Conservation (phyloP, 2,113 vertebrate species). For the Nicator chloris region DNA sequence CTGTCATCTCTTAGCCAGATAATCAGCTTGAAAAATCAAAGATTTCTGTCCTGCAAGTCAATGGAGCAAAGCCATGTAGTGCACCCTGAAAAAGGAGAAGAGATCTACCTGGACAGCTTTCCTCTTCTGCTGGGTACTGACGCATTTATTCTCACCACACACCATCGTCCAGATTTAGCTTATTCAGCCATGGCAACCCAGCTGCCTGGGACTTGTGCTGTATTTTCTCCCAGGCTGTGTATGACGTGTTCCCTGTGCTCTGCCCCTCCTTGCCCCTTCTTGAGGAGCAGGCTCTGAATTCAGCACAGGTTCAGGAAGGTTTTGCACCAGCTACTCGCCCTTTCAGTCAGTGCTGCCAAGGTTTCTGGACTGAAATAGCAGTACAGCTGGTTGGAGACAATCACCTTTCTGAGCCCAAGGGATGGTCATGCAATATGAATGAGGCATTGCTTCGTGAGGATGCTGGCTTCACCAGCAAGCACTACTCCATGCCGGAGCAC, state of each 20-base stretch:
- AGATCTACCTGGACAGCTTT: constrained; percentile 2
- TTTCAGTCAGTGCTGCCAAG: background rate
- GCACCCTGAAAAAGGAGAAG: background rate
- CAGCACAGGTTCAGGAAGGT: background rate
- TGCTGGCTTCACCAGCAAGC: background rate
- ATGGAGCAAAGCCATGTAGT: background rate
- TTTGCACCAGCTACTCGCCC: background rate
- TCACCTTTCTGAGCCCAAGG: background rate
- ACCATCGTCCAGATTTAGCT: background rate
- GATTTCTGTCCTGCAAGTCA: constrained; percentile 8
- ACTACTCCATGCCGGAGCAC: rapidly evolving
- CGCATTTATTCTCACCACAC: constrained; percentile 1
- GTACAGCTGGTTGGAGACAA: background rate
- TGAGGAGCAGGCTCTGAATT: background rate
- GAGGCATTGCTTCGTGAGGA: background rate
- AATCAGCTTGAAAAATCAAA: constrained; percentile 11
- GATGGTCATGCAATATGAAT: background rate
- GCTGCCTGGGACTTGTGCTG: background rate
- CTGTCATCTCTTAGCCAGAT: background rate
- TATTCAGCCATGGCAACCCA: constrained; percentile 34
- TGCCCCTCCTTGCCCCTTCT: background rate
- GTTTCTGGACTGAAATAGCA: background rate
- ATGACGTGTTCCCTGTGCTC: background rate
- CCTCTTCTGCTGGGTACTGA: background rate
- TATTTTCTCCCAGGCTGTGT: background rate